Evolutionary conservation across 1,140 invertebrate genomes (phyloP).

Genomic region (Scaptodrosophila lebanonensis): DNA sequence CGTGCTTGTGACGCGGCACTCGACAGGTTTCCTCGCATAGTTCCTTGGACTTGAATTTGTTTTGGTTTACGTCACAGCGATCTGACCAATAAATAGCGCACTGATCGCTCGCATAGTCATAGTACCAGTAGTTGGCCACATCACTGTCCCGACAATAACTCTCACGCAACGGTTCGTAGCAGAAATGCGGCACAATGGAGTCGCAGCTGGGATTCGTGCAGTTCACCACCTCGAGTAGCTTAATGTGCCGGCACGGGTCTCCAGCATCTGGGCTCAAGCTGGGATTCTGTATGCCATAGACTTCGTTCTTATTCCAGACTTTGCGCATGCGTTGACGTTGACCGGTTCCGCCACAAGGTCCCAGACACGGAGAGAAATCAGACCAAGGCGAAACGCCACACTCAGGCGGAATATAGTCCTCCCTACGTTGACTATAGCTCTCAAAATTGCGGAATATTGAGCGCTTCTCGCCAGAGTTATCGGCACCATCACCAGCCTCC

Average conservation of each 20-base stretch:
- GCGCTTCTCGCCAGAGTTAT: slow-evolving; percentile 34
- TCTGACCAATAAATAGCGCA: slow-evolving; percentile 87
- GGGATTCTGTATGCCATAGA: slow-evolving; percentile 53
- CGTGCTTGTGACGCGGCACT: slow-evolving; percentile 49
- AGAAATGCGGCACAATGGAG: slow-evolving; percentile 76
- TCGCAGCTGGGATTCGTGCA: slow-evolving; percentile 79
- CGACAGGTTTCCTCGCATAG: slow-evolving; percentile 77
- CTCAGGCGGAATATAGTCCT: slow-evolving; percentile 76
- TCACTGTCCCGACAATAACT: slow-evolving; percentile 84
- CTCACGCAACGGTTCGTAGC: slow-evolving; percentile 71
- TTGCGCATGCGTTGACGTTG: slow-evolving; percentile 56
- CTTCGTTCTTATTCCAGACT: slow-evolving; percentile 73
- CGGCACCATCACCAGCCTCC: slow-evolving; percentile 21
- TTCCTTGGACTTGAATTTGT: slow-evolving; percentile 82
- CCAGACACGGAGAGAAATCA: slow-evolving; percentile 85
- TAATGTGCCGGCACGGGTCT: slow-evolving; percentile 75
- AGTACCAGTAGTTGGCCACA: slow-evolving; percentile 82
- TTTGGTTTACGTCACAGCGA: slow-evolving; percentile 86
- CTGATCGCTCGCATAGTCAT: slow-evolving; percentile 81
- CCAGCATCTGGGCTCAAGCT: slow-evolving; percentile 56
- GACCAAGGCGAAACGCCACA: slow-evolving; percentile 86
- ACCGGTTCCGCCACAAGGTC: slow-evolving; percentile 79
- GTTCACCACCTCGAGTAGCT: slow-evolving; percentile 77
- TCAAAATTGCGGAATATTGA: slow-evolving; percentile 63
- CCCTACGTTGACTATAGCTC: slow-evolving; percentile 64